These are phyloP conservation scores for Pyrocoelia pectoralis DNA, from an alignment of 2,888 invertebrate species.

Conservation along the genomic window DNA sequence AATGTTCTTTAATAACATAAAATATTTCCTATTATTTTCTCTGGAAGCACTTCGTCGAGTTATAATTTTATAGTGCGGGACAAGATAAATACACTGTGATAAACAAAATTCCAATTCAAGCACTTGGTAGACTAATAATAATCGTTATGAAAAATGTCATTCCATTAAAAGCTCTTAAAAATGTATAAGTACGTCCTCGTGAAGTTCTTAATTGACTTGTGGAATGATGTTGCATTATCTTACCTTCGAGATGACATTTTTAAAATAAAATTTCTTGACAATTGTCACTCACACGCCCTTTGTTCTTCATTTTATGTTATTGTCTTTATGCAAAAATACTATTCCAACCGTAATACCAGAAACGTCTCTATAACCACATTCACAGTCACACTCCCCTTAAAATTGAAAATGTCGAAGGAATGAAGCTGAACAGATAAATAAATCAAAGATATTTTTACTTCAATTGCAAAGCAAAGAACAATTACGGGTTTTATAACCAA, in stretches of 20 bases:
- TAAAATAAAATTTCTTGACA: neutral
- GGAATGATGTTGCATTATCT: neutral
- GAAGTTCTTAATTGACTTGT: neutral
- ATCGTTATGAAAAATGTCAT: neutral
- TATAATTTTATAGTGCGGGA: neutral
- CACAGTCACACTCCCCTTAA: no score
- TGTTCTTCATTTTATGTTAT: no score
- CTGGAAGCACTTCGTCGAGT: neutral
- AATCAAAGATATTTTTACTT: no score
- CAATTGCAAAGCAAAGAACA: no score
- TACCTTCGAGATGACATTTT: neutral
- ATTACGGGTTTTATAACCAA: no score
- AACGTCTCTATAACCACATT: no score
- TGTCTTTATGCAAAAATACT: no score
- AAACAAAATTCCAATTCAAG: neutral
- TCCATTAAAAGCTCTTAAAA: neutral
- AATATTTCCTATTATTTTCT: conserved; percentile 9
- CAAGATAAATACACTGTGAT: neutral
- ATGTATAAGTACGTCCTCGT: neutral
- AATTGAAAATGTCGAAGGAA: no score
- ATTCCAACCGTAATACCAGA: no score
- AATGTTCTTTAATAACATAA: neutral
- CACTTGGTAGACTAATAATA: neutral
- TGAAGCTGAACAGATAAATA: no score
- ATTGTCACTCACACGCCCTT: no score